A percentile compares a stretch with the other conserved stretches of the same genome.
These are phyloP conservation scores for roundworm (Caenorhabditis elegans) DNA, from an alignment of 1,140 invertebrate species.

Conservation along the genomic window DNA sequence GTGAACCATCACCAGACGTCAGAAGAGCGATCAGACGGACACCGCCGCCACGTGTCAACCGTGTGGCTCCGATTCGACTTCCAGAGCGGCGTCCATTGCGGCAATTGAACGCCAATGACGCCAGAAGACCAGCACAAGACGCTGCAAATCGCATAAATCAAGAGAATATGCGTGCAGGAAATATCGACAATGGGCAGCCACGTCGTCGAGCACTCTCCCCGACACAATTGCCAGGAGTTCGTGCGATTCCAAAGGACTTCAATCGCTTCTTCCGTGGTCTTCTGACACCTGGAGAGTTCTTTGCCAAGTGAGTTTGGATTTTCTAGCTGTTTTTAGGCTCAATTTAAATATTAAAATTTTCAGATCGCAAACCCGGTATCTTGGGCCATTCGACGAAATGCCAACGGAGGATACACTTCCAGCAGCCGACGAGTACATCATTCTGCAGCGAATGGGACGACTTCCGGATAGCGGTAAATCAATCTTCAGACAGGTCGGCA, in stretches of 20 bases:
- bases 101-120: background rate
- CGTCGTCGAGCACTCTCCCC: constrained; percentile 11
- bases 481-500: constrained; percentile 8
- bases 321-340: too few species aligned
- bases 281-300: background rate
- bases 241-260: background rate
- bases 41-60: background rate
- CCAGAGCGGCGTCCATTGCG: background rate
- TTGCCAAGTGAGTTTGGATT: background rate
- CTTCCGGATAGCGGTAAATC: constrained; percentile 4
- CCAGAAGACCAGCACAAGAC: background rate
- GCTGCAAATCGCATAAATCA: background rate
- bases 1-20: background rate
- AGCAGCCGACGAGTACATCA: background rate
- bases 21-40: background rate
- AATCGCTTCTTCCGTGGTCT: constrained; percentile 1
- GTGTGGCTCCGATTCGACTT: background rate
- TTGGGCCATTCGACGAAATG: background rate
- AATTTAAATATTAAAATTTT: background rate
- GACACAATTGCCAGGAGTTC: background rate
- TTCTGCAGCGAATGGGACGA: background rate
- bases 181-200: background rate
- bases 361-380: background rate
- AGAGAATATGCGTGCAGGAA: background rate
- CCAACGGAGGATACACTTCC: background rate